Base-by-base conservation (phyloP, 2,888 invertebrate genomes). In the Scaeva pyrastri region DNA sequence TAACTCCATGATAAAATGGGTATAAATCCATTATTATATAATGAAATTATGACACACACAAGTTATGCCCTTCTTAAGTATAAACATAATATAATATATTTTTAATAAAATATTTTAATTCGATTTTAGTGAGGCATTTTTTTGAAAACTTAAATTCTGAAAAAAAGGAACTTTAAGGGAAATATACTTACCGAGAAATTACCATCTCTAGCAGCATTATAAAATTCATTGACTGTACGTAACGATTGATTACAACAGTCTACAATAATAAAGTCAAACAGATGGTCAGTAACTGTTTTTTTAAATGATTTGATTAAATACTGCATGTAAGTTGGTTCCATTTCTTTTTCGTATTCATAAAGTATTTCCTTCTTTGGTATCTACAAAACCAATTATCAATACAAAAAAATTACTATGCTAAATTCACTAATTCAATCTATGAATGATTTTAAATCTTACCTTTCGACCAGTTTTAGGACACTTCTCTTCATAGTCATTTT, bases 251-350 rank as follows among this genome's bases (percentile, higher is more conserved):
- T 98, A 48, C 97, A 95, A 90, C 97, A 97, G 92, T 99, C 99
- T 55, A 97, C 95, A 91, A 99, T 97, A 88, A 99, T 96, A 91
- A 99, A 98, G 79, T 96, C 95, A 92, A 98, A 98, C 91, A 96
- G 97, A 80, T 97, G 97, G 92, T 98, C 97, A 10, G 96, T 96
- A 3, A 98, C 93, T 31, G 96, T 97, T 93, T 98, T 97, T 91
- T 97, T 98, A 91, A 98, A 98, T 12, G 97, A 96, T 93, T 97
- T 97, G 82, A 97, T 94, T 85, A 99, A 93, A 72, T 97, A 97
- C 87, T 94, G 94, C 88, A 96, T 93, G 91, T 99, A 99, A 4
- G 95, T 94, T 72, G 95, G 95, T 92, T 98, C 98, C 94, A 96
- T 95, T 31, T 94, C 94, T 52, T 95, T 94, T 89, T 99, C 98